phyloP scores from a whole-genome alignment of 2,888 invertebrate species.

The Lepeophtheirus nordmannii region DNA sequence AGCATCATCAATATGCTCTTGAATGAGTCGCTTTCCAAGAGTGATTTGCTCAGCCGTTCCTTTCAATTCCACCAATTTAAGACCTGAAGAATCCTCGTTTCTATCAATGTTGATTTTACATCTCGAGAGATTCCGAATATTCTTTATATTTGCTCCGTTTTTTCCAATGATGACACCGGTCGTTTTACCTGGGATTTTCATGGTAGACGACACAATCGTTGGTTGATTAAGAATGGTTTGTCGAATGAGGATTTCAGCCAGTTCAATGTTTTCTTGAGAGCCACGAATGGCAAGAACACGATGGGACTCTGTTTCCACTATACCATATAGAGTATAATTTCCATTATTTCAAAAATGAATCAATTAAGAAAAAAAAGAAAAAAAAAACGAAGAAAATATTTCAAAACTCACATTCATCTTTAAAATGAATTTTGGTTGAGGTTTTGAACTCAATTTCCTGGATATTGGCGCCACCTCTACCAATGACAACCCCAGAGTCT shows the following conservation, averaged over 20 bases:
- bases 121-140: slow-evolving; percentile 53
- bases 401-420: slow-evolving; percentile 33
- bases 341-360: no score
- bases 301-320: slow-evolving; percentile 38
- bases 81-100: slow-evolving; percentile 26
- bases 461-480: slow-evolving; percentile 58
- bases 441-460: slow-evolving; percentile 57
- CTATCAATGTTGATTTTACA: slow-evolving; percentile 52
- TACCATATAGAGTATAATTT: slow-evolving; percentile 12
- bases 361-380: no score
- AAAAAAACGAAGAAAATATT: slow-evolving; percentile 13
- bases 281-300: slow-evolving; percentile 58
- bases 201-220: slow-evolving; percentile 47
- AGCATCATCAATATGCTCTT: slow-evolving; percentile 48
- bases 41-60: slow-evolving; percentile 61
- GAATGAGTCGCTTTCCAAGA: slow-evolving; percentile 52
- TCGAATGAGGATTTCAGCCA: slow-evolving; percentile 54
- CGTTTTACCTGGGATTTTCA: slow-evolving; percentile 48
- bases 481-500: slow-evolving; percentile 36
- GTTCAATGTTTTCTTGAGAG: slow-evolving; percentile 45
- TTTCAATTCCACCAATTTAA: slow-evolving; percentile 30
- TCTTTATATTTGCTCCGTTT: slow-evolving; percentile 52
- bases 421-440: slow-evolving; percentile 45
- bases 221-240: slow-evolving; percentile 53
- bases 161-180: slow-evolving; percentile 58